Evolutionary conservation across 2,888 invertebrate genomes (phyloP).

Genomic region (Tipula helvola): DNA sequence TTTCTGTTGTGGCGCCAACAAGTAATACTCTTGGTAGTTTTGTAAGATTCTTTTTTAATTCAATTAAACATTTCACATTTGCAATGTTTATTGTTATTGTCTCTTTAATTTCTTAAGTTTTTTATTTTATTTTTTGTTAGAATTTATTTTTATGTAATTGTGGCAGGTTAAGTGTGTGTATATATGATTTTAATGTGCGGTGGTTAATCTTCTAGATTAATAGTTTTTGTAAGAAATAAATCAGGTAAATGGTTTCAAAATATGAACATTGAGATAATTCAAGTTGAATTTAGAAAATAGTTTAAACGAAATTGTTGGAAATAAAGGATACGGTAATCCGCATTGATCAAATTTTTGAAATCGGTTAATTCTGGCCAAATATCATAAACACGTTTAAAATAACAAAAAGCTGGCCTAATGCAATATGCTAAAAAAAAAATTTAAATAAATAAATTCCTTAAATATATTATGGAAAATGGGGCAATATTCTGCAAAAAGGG

Average conservation of each 20-base stretch:
- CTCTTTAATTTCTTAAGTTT: constrained; percentile 4
- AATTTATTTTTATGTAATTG: not conserved
- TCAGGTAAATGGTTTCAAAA: not conserved
- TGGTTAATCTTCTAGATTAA: not conserved
- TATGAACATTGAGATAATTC: not conserved
- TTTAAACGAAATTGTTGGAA: no score
- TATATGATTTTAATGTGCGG: not conserved
- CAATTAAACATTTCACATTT: not conserved
- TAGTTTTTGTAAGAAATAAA: not conserved
- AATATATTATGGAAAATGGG: no score
- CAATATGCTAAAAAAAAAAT: no score
- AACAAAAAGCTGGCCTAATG: no score
- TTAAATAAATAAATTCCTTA: no score
- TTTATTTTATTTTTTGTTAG: not conserved
- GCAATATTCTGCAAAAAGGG: no score
- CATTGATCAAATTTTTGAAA: no score
- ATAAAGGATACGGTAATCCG: no score
- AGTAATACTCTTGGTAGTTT: not conserved
- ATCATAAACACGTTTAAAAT: no score
- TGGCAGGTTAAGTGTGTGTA: not conserved
- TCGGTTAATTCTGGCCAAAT: no score
- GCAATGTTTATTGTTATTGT: constrained; percentile 4
- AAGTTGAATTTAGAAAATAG: no score
- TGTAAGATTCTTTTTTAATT: not conserved
- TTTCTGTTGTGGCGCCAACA: not conserved